phyloP scores from a whole-genome alignment of 2,113 vertebrate genomes.

The Coptodon rendalli region DNA sequence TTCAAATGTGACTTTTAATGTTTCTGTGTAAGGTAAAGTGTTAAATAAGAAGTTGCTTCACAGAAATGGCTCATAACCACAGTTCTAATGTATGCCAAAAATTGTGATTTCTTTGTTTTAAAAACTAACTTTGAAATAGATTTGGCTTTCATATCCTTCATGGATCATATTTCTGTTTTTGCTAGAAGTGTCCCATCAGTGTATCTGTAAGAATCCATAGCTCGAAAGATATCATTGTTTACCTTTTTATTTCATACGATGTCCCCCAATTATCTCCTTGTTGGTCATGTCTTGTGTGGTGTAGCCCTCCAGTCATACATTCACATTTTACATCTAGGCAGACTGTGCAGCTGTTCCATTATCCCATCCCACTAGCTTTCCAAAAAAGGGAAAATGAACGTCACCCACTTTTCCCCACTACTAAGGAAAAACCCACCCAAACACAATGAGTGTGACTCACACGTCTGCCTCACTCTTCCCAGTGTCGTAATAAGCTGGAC shows the following conservation, averaged over 20 bases:
- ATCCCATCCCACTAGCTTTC: constrained; percentile 2
- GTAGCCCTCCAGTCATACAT: background rate
- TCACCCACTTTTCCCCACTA: constrained; percentile 35
- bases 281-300: background rate
- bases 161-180: background rate
- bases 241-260: background rate
- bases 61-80: background rate
- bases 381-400: constrained; percentile 40
- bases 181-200: background rate
- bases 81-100: background rate
- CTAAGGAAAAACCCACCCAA: constrained; percentile 49
- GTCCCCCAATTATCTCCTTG: background rate
- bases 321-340: background rate
- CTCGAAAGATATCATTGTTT: background rate
- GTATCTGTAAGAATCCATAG: background rate
- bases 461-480: constrained; percentile 22
- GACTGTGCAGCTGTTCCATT: constrained; percentile 39
- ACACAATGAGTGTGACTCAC: constrained; percentile 52
- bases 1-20: background rate
- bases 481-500: background rate
- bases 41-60: background rate
- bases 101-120: background rate
- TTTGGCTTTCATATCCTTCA: background rate
- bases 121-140: background rate
- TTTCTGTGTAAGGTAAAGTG: background rate